These are phyloP conservation scores for Dromas ardeola DNA, from an alignment of 2,113 vertebrate genomes.

Conservation along the genomic window DNA sequence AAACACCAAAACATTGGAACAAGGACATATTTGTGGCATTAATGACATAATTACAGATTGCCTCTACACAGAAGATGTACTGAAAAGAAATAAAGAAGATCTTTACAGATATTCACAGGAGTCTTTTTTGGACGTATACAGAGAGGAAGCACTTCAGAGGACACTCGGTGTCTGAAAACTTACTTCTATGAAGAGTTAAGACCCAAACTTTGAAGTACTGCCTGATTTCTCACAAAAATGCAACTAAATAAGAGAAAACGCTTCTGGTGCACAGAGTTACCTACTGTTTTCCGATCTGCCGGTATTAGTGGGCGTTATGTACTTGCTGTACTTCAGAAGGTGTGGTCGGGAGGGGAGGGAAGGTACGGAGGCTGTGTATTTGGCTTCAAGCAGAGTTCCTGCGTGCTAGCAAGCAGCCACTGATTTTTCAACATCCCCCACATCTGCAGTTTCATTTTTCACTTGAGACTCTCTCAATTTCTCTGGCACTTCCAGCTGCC, in stretches of 20 bases:
- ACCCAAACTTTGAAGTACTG: neutral
- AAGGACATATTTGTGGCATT: neutral
- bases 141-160: neutral
- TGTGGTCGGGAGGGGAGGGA: neutral
- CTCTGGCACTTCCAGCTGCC: conserved; percentile 31
- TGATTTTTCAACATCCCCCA: neutral
- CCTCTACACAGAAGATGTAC: neutral
- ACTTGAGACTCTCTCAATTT: conserved; percentile 18
- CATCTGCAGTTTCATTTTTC: neutral
- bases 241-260: neutral
- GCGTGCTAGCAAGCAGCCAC: neutral
- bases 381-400: conserved; percentile 24
- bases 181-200: neutral
- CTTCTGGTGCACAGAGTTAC: neutral
- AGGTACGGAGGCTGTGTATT: neutral
- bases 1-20: neutral
- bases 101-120: neutral
- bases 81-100: neutral
- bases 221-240: neutral
- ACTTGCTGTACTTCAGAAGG: neutral
- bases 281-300: neutral
- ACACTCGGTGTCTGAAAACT: neutral
- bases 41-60: neutral
- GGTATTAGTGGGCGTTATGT: neutral
- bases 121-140: neutral